Conservation (phyloP, 2,113 vertebrate genomes). For the Callipepla squamata region DNA sequence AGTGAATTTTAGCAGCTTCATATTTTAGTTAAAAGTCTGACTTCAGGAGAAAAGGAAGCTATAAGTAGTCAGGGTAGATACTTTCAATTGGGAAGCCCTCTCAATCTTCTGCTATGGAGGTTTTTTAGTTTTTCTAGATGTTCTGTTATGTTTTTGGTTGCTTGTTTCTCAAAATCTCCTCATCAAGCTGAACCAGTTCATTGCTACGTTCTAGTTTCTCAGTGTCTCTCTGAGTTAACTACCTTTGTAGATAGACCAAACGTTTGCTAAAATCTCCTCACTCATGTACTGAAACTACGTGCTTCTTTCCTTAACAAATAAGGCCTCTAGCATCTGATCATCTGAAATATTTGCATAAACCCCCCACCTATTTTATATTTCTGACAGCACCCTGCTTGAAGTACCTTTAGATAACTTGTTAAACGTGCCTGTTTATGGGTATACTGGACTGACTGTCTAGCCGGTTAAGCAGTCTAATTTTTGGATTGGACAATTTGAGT, state of each 20-base stretch:
- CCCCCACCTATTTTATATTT: not conserved
- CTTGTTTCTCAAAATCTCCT: not conserved
- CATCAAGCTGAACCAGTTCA: not conserved
- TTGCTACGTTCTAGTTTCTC: not conserved
- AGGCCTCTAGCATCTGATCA: not conserved
- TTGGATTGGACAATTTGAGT: not conserved
- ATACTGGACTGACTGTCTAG: not conserved
- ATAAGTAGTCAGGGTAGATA: not conserved
- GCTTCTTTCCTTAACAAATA: not conserved
- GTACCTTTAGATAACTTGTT: not conserved
- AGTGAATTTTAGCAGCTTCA: not conserved
- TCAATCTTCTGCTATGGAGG: not conserved
- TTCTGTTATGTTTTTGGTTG: not conserved
- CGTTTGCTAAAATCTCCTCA: not conserved
- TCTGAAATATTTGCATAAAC: not conserved
- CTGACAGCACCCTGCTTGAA: not conserved
- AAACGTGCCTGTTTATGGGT: not conserved
- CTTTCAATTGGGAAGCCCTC: not conserved
- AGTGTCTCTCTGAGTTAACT: not conserved
- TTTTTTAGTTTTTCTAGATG: not conserved
- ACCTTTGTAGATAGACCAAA: not conserved
- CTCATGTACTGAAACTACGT: not conserved
- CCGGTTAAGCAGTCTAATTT: not conserved
- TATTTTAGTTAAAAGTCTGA: not conserved
- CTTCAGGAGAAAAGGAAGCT: not conserved